Evolutionary conservation across 2,113 vertebrate species (phyloP), one percentile per base, ranked within the genome.

Genomic region (Hiodon alosoides): DNA sequence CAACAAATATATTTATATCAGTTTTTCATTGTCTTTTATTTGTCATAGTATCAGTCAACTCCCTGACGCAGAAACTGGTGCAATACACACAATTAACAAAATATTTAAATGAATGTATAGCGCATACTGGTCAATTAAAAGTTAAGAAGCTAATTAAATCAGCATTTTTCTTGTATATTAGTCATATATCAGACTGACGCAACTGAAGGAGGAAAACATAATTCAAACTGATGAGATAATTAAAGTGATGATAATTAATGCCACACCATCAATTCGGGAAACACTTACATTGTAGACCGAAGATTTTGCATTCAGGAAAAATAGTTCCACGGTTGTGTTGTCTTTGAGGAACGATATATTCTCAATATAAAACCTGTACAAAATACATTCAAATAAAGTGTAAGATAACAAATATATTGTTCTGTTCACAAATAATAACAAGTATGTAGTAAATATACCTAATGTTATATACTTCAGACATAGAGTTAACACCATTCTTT

Each of bases 231-330:
- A 5, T 64, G 7, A 64, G 7, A 64, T 57, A 71, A 57, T 72
- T 72, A 60, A n/a, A 48, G 14, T 57, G 11, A 5, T 17, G 48
- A 71, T 9, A 51, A 57, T 13, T 57, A 71, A 53, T 54, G n/a
- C 4, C 31, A 11, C 47, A 58, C 10, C 7, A 50, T 69, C n/a
- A 54, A 54, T 6, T 54, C 16, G 14, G 53, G 51, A 58, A 77
- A 4, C 1, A 3, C 90, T 95, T 92, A 98, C 97, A 91, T 96
- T 95, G 81, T 92, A 94, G 16, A 99, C 92, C 8, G 92, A 93
- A 67, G 93, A 89, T 87, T 96, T 99, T 3, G 97, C 97, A n/a
- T 99, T 99, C 83, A 98, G 88, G 83, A 96, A 99, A 87, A 99
- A 99, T 69, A 99, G 89, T 82, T 98, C 95, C 69, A 99, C 94